Conservation (phyloP, 92 coral and sea anemone species). For the Bergia sp. region DNA sequence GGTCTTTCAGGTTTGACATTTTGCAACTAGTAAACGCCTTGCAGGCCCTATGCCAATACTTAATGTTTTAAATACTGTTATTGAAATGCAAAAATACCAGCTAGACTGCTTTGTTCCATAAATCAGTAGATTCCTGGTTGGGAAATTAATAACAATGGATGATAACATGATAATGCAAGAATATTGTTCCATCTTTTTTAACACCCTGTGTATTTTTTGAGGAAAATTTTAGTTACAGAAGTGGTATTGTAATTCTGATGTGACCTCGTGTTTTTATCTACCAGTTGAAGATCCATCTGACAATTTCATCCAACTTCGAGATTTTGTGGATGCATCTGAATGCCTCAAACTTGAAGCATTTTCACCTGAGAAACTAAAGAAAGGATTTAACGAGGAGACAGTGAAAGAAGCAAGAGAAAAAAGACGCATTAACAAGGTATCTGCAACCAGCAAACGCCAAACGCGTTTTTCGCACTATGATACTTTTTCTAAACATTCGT, state of each 20-base stretch:
- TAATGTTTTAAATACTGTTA: not conserved
- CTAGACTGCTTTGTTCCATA: too few species aligned
- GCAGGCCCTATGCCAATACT: too few species aligned
- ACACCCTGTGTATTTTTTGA: not conserved
- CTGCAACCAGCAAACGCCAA: not conserved
- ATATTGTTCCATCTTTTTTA: not conserved
- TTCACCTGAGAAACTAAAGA: conserved; percentile 73
- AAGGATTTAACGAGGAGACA: conserved; percentile 78
- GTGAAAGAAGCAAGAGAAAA: conserved; percentile 72
- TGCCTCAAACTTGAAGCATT: conserved; percentile 83
- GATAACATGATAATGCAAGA: too few species aligned
- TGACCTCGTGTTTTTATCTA: conserved; percentile 4
- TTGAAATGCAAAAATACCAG: not conserved
- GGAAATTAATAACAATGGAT: too few species aligned
- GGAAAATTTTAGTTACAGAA: not conserved
- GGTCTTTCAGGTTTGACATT: too few species aligned
- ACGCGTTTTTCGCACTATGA: too few species aligned
- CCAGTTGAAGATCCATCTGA: conserved; percentile 95
- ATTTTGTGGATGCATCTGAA: conserved; percentile 86
- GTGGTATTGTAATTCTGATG: not conserved
- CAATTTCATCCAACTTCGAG: conserved; percentile 83
- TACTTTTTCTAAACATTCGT: too few species aligned
- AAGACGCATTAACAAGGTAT: conserved; percentile 91
- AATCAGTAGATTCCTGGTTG: too few species aligned
- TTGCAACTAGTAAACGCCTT: too few species aligned